A percentile compares a stretch with the other conserved stretches of the same genome.
Conservation (phyloP, 2,113 vertebrate species). For the Chionodraco myersi region DNA sequence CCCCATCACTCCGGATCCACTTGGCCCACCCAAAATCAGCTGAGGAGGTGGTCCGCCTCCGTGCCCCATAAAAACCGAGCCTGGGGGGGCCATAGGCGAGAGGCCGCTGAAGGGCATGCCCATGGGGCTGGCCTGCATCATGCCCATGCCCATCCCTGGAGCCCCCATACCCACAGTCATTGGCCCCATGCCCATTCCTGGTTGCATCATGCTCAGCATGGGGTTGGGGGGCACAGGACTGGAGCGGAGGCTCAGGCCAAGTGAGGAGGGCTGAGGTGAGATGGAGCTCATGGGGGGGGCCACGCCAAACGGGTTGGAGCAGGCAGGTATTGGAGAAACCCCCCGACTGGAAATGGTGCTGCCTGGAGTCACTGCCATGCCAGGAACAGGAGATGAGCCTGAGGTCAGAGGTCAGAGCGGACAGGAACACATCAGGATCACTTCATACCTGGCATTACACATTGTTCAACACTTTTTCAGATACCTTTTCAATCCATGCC, state of each 20-base stretch:
- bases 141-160: slow-evolving; percentile 80
- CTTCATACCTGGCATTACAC: neutral
- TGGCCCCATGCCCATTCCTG: slow-evolving; percentile 79
- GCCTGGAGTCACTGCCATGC: slow-evolving; percentile 79
- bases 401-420: neutral
- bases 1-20: slow-evolving; percentile 79
- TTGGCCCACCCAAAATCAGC: slow-evolving; percentile 86
- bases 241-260: slow-evolving; percentile 90
- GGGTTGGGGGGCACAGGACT: slow-evolving; percentile 89
- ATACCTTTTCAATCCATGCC: neutral
- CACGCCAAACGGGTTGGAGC: slow-evolving; percentile 77
- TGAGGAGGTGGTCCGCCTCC: slow-evolving; percentile 81
- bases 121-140: slow-evolving; percentile 86
- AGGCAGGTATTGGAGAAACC: slow-evolving; percentile 81
- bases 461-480: neutral
- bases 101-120: slow-evolving; percentile 85
- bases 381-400: slow-evolving; percentile 82
- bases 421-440: neutral
- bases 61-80: slow-evolving; percentile 75
- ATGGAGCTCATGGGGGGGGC: slow-evolving; percentile 78
- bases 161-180: slow-evolving; percentile 82
- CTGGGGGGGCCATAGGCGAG: slow-evolving; percentile 82
- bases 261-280: slow-evolving; percentile 82
- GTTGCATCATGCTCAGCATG: slow-evolving; percentile 83
- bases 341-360: slow-evolving; percentile 82